These are phyloP conservation scores for Centruroides vittatus DNA, from an alignment of 1,140 invertebrate genomes.

Conservation along the genomic window DNA sequence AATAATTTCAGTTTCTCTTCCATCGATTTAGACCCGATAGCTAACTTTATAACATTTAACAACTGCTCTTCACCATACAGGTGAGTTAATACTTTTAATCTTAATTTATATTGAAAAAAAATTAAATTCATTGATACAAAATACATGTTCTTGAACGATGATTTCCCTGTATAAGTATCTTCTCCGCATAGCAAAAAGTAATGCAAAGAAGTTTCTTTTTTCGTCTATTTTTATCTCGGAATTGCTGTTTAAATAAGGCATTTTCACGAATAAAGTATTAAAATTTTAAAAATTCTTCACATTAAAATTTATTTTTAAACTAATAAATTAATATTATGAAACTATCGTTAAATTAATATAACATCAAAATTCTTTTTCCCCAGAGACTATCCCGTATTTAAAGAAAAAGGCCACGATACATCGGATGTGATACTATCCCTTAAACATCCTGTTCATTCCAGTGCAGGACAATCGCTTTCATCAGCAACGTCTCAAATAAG, in stretches of 20 bases:
- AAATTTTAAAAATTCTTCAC: no score
- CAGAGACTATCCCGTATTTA: conserved; percentile 27
- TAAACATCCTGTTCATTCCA: conserved; percentile 72
- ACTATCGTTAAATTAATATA: no score
- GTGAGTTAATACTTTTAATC: background rate
- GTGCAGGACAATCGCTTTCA: conserved; percentile 32
- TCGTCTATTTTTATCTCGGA: background rate
- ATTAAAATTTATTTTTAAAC: no score
- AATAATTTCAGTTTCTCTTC: conserved; percentile 8
- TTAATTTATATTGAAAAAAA: no score
- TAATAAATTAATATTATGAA: no score
- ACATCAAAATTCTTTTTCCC: background rate
- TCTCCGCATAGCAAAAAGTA: no score
- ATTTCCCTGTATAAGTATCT: no score
- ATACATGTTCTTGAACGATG: no score
- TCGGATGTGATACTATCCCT: conserved; percentile 70
- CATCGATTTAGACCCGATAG: conserved; percentile 9
- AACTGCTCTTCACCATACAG: conserved; percentile 7
- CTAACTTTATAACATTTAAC: conserved; percentile 4
- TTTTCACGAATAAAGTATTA: no score
- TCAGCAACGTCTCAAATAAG: conserved; percentile 17
- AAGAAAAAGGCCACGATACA: conserved; percentile 42
- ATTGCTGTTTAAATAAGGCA: no score
- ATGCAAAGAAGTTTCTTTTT: no score
- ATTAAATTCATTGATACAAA: no score